These are phyloP conservation scores for Elymnias hypermnestra DNA, from an alignment of 1,140 invertebrate genomes.

Conservation along the genomic window DNA sequence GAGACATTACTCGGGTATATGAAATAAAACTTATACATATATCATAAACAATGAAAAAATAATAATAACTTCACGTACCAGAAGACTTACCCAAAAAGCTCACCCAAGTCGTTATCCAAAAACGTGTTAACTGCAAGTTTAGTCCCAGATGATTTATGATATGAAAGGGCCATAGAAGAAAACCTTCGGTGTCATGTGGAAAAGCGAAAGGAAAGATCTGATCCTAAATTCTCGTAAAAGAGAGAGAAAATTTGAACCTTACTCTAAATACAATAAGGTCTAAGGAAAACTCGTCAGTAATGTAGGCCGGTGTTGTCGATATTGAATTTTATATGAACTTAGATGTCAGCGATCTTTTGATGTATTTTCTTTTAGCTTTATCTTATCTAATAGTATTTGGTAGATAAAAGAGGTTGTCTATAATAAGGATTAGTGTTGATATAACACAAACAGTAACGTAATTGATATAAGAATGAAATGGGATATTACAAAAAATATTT, in stretches of 20 bases:
- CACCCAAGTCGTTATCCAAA: conserved; percentile 25
- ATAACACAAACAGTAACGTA: neutral
- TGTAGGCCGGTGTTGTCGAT: conserved; percentile 19
- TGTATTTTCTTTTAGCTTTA: conserved; percentile 15
- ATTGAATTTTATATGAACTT: conserved; percentile 26
- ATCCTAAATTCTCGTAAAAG: conserved; percentile 1
- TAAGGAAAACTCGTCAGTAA: conserved; percentile 2
- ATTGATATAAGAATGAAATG: neutral
- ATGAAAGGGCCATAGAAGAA: conserved; percentile 15
- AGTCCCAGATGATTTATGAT: conserved; percentile 26
- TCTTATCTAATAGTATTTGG: conserved; percentile 12
- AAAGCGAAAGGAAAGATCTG: conserved; percentile 7
- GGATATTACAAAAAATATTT: too few relatives aligned
- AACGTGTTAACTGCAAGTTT: conserved; percentile 29
- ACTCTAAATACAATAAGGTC: conserved; percentile 6
- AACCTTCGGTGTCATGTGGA: neutral
- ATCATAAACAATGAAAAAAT: too few relatives aligned
- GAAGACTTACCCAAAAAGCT: conserved; percentile 5
- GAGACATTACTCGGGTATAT: too few relatives aligned
- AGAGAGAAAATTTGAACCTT: conserved; percentile 13
- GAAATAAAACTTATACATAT: too few relatives aligned
- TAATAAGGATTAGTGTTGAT: neutral
- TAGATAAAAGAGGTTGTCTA: conserved; percentile 10
- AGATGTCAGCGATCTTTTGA: conserved; percentile 23
- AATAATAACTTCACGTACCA: too few relatives aligned